Base-by-base conservation (phyloP, 2,113 vertebrate species). In the Triplophysa dalaica region DNA sequence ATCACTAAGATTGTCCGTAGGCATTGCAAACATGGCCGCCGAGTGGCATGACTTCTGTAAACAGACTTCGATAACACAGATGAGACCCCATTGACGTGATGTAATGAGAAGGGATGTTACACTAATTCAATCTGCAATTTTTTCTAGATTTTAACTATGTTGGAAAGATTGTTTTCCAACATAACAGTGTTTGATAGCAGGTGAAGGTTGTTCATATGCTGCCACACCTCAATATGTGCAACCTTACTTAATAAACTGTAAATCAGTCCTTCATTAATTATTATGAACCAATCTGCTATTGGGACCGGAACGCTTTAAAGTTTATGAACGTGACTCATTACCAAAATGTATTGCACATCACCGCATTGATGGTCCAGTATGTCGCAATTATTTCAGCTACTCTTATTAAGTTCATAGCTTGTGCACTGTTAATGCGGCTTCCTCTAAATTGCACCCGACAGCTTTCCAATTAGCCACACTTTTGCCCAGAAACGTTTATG, bases 381-480 rank as follows among this genome's bases (percentile, higher is more conserved):
- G 56, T 62, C 41, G 21, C n/a, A 75, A 61, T 29, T 45, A 29
- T 67, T 50, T 67, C 2, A 60, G 38, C 38, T 9, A 43, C 78
- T 58, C 70, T 45, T 65, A 66, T 54, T 50, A 61, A 65, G 43
- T 33, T 75, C 38, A 60, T 61, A 58, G 64, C 24, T 43, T 60
- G 50, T 26, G 21, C 24, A 66, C n/a, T 2, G 48, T n/a, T 52
- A 70, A 64, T 73, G 69, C 17, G 19, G 60, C 38, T 1, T n/a
- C 63, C 13, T 43, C 67, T 63, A 70, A 52, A 79, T 52, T 50
- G 56, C 63, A 58, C 24, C 52, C 22, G 67, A 66, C 33, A 78
- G 67, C 38, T 65, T 73, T 48, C 26, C n/a, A 78, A 82, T 82
- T 77, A 78, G 75, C 60, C 58, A 29, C 33, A 41, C 43, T 74